Evolutionary conservation across 2,113 vertebrate species (phyloP), one percentile per base, ranked within the genome.

Genomic region (Prunella himalayana): DNA sequence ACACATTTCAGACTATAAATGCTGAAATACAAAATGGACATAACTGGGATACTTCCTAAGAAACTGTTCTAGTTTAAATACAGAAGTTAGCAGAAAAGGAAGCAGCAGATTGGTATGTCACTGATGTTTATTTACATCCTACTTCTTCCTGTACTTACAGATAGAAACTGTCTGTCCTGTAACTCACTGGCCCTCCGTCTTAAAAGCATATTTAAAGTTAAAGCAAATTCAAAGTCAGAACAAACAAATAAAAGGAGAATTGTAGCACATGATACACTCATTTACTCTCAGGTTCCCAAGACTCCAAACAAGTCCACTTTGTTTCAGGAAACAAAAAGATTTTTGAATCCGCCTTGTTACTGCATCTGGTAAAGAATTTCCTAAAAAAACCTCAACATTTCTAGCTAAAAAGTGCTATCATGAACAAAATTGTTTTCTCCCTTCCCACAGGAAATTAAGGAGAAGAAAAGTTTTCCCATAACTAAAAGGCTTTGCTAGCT

Each of bases 41-140:
- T 75, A 91, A 51, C 84, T n/a, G 76, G 71, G 82, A 90, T 95
- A 92, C 95, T 97, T 96, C 95, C 82, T 96, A 97, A 91, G 84
- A 97, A 97, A 94, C 60, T 70, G 33, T 85, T 93, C 79, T 82
- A 86, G 68, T 30, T 91, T 81, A 83, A 92, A 96, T 90, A 88
- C 70, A 92, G 82, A 96, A 95, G 31, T 96, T 79, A 94, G 83
- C 65, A 91, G 94, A 95, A 97, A 95, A 97, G 97, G 97, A 98
- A 97, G 90, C 93, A 90, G 94, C 76, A 96, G 95, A 95, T 75
- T 94, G 93, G 95, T 97, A 95, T 95, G 96, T 96, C 96, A 97
- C 95, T 92, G 82, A 94, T 93, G 97, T 98, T 97, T 96, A 95
- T 92, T 95, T 95, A 94, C 90, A 93, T 94, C 88, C 92, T 86